Evolutionary conservation across 2,888 invertebrate genomes (phyloP).

Genomic region (Diaphora mendica): DNA sequence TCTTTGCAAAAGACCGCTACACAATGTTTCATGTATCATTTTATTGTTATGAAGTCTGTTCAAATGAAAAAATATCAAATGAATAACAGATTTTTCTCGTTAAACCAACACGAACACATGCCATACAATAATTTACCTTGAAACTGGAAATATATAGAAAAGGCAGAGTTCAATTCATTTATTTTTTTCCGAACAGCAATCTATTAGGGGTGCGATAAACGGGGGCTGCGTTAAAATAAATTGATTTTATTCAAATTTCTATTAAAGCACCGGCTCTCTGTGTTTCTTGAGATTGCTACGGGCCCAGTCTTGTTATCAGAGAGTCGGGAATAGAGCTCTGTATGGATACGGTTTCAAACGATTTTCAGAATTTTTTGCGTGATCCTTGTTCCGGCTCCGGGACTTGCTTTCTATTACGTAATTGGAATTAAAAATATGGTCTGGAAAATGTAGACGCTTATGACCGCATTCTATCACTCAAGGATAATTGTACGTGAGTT

Average conservation of each 20-base stretch:
- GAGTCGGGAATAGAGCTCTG: constrained; percentile 32
- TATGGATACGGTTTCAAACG: not conserved
- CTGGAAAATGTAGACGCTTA: too few relatives aligned
- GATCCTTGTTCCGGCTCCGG: not conserved
- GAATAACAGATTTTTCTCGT: constrained; percentile 27
- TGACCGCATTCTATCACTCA: too few relatives aligned
- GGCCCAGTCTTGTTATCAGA: constrained; percentile 57
- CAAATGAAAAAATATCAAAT: constrained; percentile 10
- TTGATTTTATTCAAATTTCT: constrained; percentile 86
- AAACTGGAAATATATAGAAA: constrained; percentile 42
- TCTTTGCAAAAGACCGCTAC: not conserved
- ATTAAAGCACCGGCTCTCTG: constrained; percentile 74
- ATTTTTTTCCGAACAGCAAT: constrained; percentile 72
- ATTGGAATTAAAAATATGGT: not conserved
- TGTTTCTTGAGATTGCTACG: constrained; percentile 80
- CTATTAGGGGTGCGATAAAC: constrained; percentile 81
- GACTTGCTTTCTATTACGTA: not conserved
- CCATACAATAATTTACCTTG: constrained; percentile 34
- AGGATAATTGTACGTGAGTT: too few relatives aligned
- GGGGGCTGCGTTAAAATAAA: constrained; percentile 80
- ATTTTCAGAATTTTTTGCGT: not conserved
- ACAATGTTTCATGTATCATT: not conserved
- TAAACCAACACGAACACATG: constrained; percentile 31
- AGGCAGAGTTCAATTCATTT: constrained; percentile 64
- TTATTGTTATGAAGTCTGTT: not conserved